Evolutionary conservation across 64 coral and sea anemone species (phyloP).

Genomic region (Pachyseris speciosa): DNA sequence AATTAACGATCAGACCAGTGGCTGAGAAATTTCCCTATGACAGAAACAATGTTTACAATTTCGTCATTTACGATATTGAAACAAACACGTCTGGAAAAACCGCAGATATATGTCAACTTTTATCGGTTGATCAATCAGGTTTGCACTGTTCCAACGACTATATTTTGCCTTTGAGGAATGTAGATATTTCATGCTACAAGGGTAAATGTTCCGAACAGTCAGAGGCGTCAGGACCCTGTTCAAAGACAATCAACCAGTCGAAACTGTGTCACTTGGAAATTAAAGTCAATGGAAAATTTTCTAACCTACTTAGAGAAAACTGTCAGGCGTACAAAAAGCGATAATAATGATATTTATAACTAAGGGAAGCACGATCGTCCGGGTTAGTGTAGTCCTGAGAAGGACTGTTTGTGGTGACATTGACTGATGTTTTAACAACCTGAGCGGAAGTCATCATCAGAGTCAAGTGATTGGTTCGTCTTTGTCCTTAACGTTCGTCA

Average conservation of each 20-base stretch:
- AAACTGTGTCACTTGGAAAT: not conserved
- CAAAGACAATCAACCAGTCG: constrained; percentile 30
- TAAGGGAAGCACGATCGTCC: too few relatives aligned
- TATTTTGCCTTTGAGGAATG: not conserved
- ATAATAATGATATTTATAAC: not conserved
- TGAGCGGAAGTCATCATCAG: too few relatives aligned
- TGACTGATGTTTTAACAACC: too few relatives aligned
- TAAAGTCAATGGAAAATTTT: constrained; percentile 36
- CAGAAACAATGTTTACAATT: constrained; percentile 51
- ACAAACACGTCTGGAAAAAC: constrained; percentile 65
- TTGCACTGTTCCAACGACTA: constrained; percentile 4
- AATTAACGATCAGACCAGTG: constrained; percentile 57
- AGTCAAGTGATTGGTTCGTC: too few relatives aligned
- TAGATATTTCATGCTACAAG: constrained; percentile 39
- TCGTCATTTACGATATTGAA: constrained; percentile 72
- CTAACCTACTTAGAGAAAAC: constrained; percentile 15
- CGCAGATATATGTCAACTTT: constrained; percentile 61
- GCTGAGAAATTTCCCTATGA: constrained; percentile 48
- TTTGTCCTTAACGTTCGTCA: too few relatives aligned
- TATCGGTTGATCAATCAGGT: constrained; percentile 47
- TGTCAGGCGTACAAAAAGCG: not conserved
- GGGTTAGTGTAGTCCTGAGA: too few relatives aligned
- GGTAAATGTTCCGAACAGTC: constrained; percentile 28
- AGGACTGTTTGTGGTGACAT: too few relatives aligned
- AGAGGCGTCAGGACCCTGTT: not conserved